Conservation (phyloP, 2,888 invertebrate species). For the Amphipyra tragopoginis region DNA sequence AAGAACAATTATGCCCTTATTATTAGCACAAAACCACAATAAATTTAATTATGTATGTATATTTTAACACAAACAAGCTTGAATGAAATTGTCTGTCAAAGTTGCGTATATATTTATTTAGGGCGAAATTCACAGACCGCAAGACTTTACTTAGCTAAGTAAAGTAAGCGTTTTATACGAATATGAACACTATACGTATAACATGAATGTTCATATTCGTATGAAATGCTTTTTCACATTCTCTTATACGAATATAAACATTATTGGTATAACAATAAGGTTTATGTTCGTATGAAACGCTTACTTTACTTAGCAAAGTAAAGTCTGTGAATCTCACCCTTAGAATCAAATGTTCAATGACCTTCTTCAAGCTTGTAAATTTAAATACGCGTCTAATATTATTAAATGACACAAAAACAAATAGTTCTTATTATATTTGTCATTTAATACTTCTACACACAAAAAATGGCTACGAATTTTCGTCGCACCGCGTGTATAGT, state of each 20-base stretch:
- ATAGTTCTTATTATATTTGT: conserved; percentile 2
- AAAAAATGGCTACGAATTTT: conserved; percentile 1
- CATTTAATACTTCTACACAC: conserved; percentile 25
- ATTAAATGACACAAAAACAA: conserved; percentile 26
- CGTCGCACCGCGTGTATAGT: conserved; percentile 1
- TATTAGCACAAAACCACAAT: conserved; percentile 43
- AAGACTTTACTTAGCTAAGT: too few species aligned
- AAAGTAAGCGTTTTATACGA: too few species aligned
- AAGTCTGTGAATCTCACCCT: too few species aligned
- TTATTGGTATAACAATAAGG: too few species aligned
- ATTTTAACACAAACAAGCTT: conserved; percentile 31
- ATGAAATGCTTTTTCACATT: too few species aligned
- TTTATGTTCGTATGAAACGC: too few species aligned
- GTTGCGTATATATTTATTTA: too few species aligned
- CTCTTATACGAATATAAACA: too few species aligned
- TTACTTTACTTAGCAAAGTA: too few species aligned
- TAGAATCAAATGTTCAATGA: background rate
- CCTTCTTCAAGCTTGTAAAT: conserved; percentile 21
- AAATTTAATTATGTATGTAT: conserved; percentile 27
- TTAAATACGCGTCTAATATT: conserved; percentile 9
- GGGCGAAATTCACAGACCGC: too few species aligned
- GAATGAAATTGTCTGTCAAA: conserved; percentile 10
- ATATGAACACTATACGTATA: too few species aligned
- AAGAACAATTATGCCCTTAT: conserved; percentile 37
- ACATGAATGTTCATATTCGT: too few species aligned